phyloP scores from a whole-genome alignment of 2,797 vertebrate genomes.

The Crenuchus spilurus region DNA sequence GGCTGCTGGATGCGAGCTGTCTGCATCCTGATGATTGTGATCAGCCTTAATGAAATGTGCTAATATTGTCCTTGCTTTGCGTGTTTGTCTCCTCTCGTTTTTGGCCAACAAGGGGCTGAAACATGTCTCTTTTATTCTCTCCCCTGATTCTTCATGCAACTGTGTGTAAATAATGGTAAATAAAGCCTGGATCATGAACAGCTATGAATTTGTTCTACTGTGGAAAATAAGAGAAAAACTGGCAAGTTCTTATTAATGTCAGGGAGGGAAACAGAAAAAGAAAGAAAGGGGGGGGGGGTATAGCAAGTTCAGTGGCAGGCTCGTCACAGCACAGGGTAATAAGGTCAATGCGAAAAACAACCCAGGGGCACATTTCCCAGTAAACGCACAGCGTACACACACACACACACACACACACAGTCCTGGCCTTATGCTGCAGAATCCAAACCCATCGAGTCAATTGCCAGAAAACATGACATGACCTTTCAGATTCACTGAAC shows the following conservation, averaged over 20 bases:
- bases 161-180: background rate
- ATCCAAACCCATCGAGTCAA: constrained; percentile 96
- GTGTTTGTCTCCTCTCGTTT: constrained; percentile 58
- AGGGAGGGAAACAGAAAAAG: constrained; percentile 24
- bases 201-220: background rate
- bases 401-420: constrained; percentile 61
- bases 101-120: constrained; percentile 29
- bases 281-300: constrained; percentile 50
- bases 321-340: constrained; percentile 89
- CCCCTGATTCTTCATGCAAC: background rate
- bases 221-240: background rate
- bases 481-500: constrained; percentile 97
- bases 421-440: constrained; percentile 89
- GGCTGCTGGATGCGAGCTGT: constrained; percentile 56
- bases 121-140: constrained; percentile 5
- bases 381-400: constrained; percentile 76
- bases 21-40: constrained; percentile 59
- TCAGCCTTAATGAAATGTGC: constrained; percentile 67
- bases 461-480: constrained; percentile 97
- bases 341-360: constrained; percentile 96
- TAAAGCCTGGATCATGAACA: background rate
- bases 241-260: background rate
- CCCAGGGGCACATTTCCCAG: constrained; percentile 88
- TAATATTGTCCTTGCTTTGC: constrained; percentile 52
- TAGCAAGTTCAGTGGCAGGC: constrained; percentile 76